Evolutionary conservation across 2,888 invertebrate species (phyloP), one percentile per base, ranked within the genome.

Genomic region (Patella depressa): DNA sequence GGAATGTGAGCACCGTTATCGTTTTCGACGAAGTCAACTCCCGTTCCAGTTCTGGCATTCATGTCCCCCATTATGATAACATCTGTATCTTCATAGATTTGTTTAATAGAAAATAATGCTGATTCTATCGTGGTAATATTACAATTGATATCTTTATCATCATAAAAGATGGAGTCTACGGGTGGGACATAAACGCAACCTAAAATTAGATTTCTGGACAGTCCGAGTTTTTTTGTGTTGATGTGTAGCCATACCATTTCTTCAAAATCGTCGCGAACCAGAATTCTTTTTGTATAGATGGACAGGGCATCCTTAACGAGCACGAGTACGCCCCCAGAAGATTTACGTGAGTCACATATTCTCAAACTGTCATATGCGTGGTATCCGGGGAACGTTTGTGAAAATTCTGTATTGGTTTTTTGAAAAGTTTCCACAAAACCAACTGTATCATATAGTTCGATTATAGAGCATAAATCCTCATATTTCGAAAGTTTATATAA

Each of bases 381-480:
- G 15, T 59, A 59, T 14, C 59, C 59, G 1, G 34, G 34, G 34
- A 34, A 34, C 34, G 34, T 34, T 34, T 34, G 34, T 34, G 34
- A 34, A 59, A 59, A 59, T 59, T 59, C 59, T n/a, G 17, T 15
- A 59, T 59, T 17, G 7, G 15, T 59, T 59, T 59, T 59, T 59
- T 59, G 59, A 59, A 59, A 59, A 15, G 59, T 59, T 59, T 59
- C 59, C 59, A 14, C 59, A 59, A 59, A 59, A 59, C 59, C 59
- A 59, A 59, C 59, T 59, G 2, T 59, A 17, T 59, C 59, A 17
- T 19, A 59, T 59, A 19, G 59, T 59, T 59, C 19, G 2, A 59
- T 19, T 14, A 59, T 14, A 11, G 59, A 9, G 17, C 59, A 14
- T 17, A 59, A 59, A 59, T 59, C 17, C 17, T 59, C 59, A 17